Base-by-base conservation (phyloP, 1,140 invertebrate genomes). In the Alviniconcha marisindica region DNA sequence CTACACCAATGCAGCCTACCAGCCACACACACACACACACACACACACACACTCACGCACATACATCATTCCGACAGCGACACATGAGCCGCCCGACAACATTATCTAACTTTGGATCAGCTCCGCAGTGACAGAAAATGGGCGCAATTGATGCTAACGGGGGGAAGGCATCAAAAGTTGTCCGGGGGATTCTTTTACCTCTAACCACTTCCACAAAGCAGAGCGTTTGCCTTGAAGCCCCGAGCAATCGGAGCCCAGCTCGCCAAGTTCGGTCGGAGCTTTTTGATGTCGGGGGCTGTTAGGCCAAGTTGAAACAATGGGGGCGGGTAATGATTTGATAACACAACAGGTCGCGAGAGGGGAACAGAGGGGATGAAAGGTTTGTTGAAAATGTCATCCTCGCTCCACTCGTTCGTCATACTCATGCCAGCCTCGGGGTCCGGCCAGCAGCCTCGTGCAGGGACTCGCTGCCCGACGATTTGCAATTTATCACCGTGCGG, bases 261-360 rank as follows among this genome's bases (percentile, higher is more conserved):
- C 5, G 44, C 44, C 60, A n/a, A 63, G 21, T n/a, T 63, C 60
- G 60, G 60, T 24, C 60, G 44, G n/a, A 42, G 38, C 1, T 1
- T 38, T 76, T 76, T 76, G 73, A 76, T 76, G 73, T 42, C 73
- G 36, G 28, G 63, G 31, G 3, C 24, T 31, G 28, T 36, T 28
- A 33, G 69, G 21, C 36, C 24, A 18, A n/a, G 18, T 18, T n/a
- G 38, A 40, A 7, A 44, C 73, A 44, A 76, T 18, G 24, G 38
- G 36, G 73, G 38, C 36, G 73, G 42, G 24, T 76, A 76, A 76
- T 76, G 73, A 76, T 76, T 76, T 44, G 73, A 76, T 76, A 76
- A 44, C 40, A 76, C 73, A 76, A 44, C 73, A 76, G 73, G 73
- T 76, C 73, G n/a, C 31, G 12, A 38, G 7, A 38, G 14, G n/a